Percentiles rank a stretch among this genome's conserved stretches.
phyloP scores from a whole-genome alignment of 2,888 invertebrate genomes.

The Hydropsyche betteni region DNA sequence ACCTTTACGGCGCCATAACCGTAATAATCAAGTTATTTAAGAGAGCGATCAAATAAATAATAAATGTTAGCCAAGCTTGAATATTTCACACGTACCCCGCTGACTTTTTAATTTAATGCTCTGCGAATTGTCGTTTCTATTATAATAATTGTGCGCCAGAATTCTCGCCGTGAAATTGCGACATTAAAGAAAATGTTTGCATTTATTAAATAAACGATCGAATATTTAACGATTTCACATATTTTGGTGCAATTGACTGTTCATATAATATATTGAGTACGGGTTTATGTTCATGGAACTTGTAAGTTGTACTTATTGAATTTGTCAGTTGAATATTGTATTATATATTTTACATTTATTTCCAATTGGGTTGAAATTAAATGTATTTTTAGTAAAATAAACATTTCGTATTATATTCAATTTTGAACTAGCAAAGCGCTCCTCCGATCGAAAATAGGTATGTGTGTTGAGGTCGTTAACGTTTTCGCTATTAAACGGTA shows the following conservation, averaged over 20 bases:
- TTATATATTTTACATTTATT: too few relatives aligned
- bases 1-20: neutral
- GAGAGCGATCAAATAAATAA: slow-evolving; percentile 9
- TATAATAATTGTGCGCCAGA: slow-evolving; percentile 5
- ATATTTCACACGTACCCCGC: slow-evolving; percentile 33
- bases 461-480: slow-evolving; percentile 20
- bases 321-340: too few relatives aligned
- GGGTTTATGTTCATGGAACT: too few relatives aligned
- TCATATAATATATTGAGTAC: too few relatives aligned
- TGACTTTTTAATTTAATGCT: slow-evolving; percentile 28
- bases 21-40: slow-evolving; percentile 8
- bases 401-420: too few relatives aligned
- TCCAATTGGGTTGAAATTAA: too few relatives aligned
- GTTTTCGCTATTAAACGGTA: slow-evolving; percentile 28
- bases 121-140: slow-evolving; percentile 27
- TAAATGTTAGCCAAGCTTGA: slow-evolving; percentile 3
- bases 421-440: too few relatives aligned
- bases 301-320: too few relatives aligned
- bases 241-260: too few relatives aligned
- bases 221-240: neutral
- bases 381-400: too few relatives aligned
- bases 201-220: neutral
- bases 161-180: slow-evolving; percentile 2
- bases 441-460: neutral
- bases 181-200: neutral